phyloP scores from a whole-genome alignment of 2,113 vertebrate genomes.

The Toxostoma redivivum region DNA sequence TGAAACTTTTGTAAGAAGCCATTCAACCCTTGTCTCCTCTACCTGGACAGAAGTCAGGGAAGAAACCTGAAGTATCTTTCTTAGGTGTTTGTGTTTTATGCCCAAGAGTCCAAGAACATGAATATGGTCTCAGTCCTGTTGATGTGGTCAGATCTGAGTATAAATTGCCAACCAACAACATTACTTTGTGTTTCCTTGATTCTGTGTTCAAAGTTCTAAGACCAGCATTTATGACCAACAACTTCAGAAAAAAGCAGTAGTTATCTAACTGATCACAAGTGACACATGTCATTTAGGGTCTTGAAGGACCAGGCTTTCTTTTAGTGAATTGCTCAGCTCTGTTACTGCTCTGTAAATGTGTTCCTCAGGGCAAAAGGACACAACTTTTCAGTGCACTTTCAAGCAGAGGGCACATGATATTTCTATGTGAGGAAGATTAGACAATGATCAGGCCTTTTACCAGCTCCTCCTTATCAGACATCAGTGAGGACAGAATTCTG shows the following conservation, averaged over 20 bases:
- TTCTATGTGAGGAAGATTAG: not conserved
- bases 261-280: not conserved
- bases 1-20: not conserved
- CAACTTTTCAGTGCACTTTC: not conserved
- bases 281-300: not conserved
- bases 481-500: not conserved
- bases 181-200: not conserved
- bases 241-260: not conserved
- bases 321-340: not conserved
- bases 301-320: not conserved
- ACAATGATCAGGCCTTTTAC: not conserved
- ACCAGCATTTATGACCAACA: not conserved
- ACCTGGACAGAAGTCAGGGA: not conserved
- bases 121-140: not conserved
- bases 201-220: not conserved
- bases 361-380: not conserved
- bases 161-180: not conserved
- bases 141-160: not conserved
- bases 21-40: not conserved
- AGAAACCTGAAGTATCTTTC: not conserved
- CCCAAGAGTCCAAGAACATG: not conserved
- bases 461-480: not conserved
- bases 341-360: not conserved
- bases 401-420: not conserved
- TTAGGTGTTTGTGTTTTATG: not conserved